These are phyloP conservation scores for Baryphthengus martii DNA, from an alignment of 2,113 vertebrate genomes.

Conservation along the genomic window DNA sequence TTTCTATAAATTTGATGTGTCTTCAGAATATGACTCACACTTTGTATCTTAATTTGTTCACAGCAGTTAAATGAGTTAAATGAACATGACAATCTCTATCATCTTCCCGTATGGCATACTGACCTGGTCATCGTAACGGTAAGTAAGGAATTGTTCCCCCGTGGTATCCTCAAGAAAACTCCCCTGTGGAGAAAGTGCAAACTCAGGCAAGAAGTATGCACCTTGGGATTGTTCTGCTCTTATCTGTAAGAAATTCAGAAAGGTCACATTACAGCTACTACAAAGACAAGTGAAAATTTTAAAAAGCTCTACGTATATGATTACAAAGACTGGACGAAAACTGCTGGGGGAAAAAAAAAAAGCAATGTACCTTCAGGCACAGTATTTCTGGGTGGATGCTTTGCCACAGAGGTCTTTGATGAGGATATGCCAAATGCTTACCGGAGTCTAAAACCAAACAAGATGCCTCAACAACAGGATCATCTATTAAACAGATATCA, in stretches of 20 bases:
- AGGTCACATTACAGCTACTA: not conserved
- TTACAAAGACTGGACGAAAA: not conserved
- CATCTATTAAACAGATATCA: not conserved
- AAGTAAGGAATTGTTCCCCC: constrained; percentile 88
- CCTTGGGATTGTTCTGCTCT: constrained; percentile 78
- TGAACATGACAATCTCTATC: accelerated
- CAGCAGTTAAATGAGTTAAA: not conserved
- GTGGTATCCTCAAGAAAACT: constrained; percentile 91
- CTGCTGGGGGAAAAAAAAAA: not conserved
- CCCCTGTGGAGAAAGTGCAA: constrained; percentile 91
- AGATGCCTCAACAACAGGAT: not conserved
- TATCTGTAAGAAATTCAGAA: constrained; percentile 73
- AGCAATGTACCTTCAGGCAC: not conserved
- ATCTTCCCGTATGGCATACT: not conserved
- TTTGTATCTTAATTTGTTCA: not conserved
- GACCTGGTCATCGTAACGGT: constrained; percentile 90
- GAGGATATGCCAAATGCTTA: not conserved
- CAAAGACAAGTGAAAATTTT: not conserved
- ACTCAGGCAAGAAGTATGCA: constrained; percentile 91
- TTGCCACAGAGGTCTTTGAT: not conserved
- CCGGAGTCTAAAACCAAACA: not conserved
- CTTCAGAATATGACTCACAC: not conserved
- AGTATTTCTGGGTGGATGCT: not conserved
- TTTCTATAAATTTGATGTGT: not conserved
- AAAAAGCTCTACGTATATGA: not conserved